Conservation (phyloP, 2,888 invertebrate species). For the Caenorhabditis sinica region DNA sequence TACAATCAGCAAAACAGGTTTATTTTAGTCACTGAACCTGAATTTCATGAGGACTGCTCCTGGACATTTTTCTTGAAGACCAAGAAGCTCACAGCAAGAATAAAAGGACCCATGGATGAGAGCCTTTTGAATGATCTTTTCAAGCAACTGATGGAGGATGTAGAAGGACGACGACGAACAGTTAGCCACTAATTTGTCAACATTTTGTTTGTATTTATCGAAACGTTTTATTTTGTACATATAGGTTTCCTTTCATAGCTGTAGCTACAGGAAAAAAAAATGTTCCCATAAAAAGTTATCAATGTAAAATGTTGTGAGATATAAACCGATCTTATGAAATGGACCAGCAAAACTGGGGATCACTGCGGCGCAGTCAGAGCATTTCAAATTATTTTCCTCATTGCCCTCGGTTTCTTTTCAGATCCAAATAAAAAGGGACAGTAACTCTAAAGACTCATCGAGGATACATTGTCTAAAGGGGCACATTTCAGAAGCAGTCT, state of each 20-base stretch:
- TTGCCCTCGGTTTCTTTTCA: too few relatives aligned
- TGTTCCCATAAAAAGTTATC: too few relatives aligned
- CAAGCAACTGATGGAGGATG: conserved; percentile 27
- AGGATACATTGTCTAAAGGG: too few relatives aligned
- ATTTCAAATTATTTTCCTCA: too few relatives aligned
- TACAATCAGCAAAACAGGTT: neutral
- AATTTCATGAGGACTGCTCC: conserved; percentile 42
- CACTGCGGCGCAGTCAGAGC: too few relatives aligned
- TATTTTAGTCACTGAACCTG: conserved; percentile 46
- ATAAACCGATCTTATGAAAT: too few relatives aligned
- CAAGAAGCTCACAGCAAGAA: conserved; percentile 13
- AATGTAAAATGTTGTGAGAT: too few relatives aligned
- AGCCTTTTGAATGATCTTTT: conserved; percentile 21
- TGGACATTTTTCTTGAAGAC: conserved; percentile 46
- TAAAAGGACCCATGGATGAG: conserved; percentile 32
- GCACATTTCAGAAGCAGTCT: too few relatives aligned
- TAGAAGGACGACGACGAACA: conserved; percentile 1
- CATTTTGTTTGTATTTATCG: neutral
- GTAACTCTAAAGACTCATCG: too few relatives aligned
- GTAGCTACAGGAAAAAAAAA: too few relatives aligned
- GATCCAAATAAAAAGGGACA: too few relatives aligned
- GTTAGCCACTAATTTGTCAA: neutral
- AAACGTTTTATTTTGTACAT: neutral
- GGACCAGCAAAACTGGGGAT: too few relatives aligned
- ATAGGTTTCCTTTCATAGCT: neutral